phyloP scores from a whole-genome alignment of 1,140 invertebrate species.

The Aphidius ervi region DNA sequence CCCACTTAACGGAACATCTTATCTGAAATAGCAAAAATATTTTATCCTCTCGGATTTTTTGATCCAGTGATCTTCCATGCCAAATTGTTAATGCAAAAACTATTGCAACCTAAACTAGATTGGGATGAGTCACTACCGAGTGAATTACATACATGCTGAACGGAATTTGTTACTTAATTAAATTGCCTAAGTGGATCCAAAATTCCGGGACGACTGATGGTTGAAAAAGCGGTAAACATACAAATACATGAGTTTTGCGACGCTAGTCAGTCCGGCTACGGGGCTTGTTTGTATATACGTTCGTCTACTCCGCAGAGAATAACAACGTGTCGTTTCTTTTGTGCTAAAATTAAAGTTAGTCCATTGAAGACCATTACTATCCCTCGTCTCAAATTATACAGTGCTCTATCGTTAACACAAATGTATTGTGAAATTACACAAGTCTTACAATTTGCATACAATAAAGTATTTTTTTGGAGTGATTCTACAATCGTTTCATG shows the following conservation, averaged over 20 bases:
- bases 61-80: constrained; percentile 25
- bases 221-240: constrained; percentile 10
- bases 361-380: constrained; percentile 23
- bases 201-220: constrained; percentile 14
- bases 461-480: constrained; percentile 18
- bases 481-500: constrained; percentile 28
- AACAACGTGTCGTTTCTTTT: too few species aligned
- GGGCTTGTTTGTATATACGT: constrained; percentile 40
- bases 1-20: constrained; percentile 20
- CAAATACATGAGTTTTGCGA: constrained; percentile 45
- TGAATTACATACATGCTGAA: neutral
- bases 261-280: constrained; percentile 40
- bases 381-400: constrained; percentile 40
- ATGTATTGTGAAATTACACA: neutral
- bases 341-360: constrained; percentile 3
- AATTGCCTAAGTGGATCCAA: neutral
- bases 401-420: constrained; percentile 23
- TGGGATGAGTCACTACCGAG: constrained; percentile 40
- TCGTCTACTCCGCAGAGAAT: too few species aligned
- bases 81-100: constrained; percentile 41
- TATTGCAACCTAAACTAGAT: constrained; percentile 31
- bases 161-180: neutral
- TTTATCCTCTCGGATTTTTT: constrained; percentile 36
- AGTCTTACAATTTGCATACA: neutral
- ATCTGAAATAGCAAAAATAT: constrained; percentile 36